phyloP scores from a whole-genome alignment of 2,797 vertebrate genomes.

The Karalla daura region DNA sequence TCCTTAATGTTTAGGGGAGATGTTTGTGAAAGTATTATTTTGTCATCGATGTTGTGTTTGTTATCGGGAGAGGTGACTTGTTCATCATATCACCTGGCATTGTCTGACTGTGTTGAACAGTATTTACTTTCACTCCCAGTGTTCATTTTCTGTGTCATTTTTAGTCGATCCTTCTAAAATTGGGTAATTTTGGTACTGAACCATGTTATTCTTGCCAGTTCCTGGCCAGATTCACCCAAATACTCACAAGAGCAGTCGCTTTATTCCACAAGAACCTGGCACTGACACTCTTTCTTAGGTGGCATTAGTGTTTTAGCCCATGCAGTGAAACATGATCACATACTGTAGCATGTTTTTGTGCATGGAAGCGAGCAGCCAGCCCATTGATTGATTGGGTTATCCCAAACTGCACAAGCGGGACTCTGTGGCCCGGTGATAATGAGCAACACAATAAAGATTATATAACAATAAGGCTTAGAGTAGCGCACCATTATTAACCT shows the following conservation, averaged over 20 bases:
- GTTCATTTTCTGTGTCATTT: not conserved
- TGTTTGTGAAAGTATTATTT: slow-evolving; percentile 21
- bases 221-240: slow-evolving; percentile 4
- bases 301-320: too few species aligned
- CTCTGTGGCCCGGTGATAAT: too few species aligned
- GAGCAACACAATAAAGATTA: too few species aligned
- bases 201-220: slow-evolving; percentile 9
- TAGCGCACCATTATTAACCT: too few species aligned
- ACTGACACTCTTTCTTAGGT: too few species aligned
- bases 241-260: slow-evolving; percentile 1
- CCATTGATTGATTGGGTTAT: too few species aligned
- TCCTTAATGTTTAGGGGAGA: not conserved
- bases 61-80: not conserved
- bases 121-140: not conserved
- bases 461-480: too few species aligned
- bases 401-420: too few species aligned
- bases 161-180: not conserved
- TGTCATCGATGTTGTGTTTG: not conserved
- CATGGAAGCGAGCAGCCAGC: too few species aligned
- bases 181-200: slow-evolving; percentile 1
- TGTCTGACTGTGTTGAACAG: not conserved
- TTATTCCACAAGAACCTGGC: not conserved
- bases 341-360: too few species aligned
- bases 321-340: too few species aligned
- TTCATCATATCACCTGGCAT: not conserved